phyloP scores from a whole-genome alignment of 1,140 invertebrate genomes.

The Drosophila burlai region DNA sequence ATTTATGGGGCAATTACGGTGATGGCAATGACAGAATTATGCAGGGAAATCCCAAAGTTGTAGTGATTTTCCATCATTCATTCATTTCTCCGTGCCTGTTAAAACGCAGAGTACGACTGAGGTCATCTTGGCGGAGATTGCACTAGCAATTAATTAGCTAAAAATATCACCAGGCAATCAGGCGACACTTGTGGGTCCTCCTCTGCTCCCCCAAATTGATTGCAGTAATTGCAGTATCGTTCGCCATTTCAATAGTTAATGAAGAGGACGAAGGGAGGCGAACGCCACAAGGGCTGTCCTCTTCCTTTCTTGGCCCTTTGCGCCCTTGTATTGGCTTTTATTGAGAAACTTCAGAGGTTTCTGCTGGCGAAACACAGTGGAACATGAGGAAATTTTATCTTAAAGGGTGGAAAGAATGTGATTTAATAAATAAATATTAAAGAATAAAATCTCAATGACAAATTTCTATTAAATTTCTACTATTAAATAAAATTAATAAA shows the following conservation, averaged over 20 bases:
- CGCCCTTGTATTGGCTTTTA: background rate
- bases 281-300: background rate
- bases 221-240: slow-evolving; percentile 40
- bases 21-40: slow-evolving; percentile 28
- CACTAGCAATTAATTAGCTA: slow-evolving; percentile 44
- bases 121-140: slow-evolving; percentile 24
- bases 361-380: slow-evolving; percentile 26
- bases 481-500: background rate
- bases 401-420: too few species aligned
- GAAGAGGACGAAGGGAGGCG: background rate
- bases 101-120: slow-evolving; percentile 9
- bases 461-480: background rate
- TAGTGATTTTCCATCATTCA: slow-evolving; percentile 10
- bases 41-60: slow-evolving; percentile 21
- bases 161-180: slow-evolving; percentile 58
- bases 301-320: background rate
- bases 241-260: slow-evolving; percentile 15
- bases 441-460: background rate
- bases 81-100: slow-evolving; percentile 1
- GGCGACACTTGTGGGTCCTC: slow-evolving; percentile 36
- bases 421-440: background rate
- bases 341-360: slow-evolving; percentile 35
- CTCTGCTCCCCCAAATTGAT: slow-evolving; percentile 28
- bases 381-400: background rate
- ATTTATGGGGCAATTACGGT: slow-evolving; percentile 49